These are phyloP conservation scores for Antechinus flavipes DNA, from an alignment of 2,113 vertebrate genomes.

Conservation along the genomic window DNA sequence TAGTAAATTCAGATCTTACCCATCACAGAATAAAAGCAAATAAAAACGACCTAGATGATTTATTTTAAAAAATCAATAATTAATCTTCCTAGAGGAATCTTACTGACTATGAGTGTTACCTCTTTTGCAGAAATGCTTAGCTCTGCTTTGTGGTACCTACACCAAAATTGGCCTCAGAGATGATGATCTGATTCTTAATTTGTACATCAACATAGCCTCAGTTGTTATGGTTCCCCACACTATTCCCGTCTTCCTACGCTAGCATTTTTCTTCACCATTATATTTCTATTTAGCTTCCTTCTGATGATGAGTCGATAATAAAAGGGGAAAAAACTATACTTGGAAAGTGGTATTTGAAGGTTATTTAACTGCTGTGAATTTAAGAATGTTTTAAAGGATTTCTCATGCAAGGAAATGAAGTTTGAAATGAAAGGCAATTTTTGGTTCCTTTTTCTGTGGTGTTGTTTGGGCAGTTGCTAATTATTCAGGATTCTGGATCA, in stretches of 20 bases:
- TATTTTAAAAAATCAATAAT: slow-evolving; percentile 74
- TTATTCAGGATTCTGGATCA: background rate
- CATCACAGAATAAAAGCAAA: slow-evolving; percentile 61
- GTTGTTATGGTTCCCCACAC: background rate
- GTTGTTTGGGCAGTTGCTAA: background rate
- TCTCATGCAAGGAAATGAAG: slow-evolving; percentile 27
- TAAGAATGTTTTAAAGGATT: slow-evolving; percentile 54
- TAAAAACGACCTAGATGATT: slow-evolving; percentile 59
- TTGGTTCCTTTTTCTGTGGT: background rate
- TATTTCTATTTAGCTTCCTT: slow-evolving; percentile 29
- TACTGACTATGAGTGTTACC: slow-evolving; percentile 48
- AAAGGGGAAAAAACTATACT: background rate
- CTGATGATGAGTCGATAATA: slow-evolving; percentile 4
- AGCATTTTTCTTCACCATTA: slow-evolving; percentile 33
- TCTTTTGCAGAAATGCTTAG: slow-evolving; percentile 52
- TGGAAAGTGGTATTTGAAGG: slow-evolving; percentile 55
- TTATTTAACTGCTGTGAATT: slow-evolving; percentile 57
- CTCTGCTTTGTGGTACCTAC: slow-evolving; percentile 12
- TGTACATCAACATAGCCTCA: background rate
- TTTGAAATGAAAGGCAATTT: slow-evolving; percentile 36
- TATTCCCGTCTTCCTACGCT: background rate
- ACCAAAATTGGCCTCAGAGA: background rate
- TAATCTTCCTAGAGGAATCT: slow-evolving; percentile 58
- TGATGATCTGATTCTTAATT: background rate
- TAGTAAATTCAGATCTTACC: slow-evolving; percentile 60